Evolutionary conservation across 2,797 vertebrate genomes (phyloP).

Genomic region (Agapornis canus): DNA sequence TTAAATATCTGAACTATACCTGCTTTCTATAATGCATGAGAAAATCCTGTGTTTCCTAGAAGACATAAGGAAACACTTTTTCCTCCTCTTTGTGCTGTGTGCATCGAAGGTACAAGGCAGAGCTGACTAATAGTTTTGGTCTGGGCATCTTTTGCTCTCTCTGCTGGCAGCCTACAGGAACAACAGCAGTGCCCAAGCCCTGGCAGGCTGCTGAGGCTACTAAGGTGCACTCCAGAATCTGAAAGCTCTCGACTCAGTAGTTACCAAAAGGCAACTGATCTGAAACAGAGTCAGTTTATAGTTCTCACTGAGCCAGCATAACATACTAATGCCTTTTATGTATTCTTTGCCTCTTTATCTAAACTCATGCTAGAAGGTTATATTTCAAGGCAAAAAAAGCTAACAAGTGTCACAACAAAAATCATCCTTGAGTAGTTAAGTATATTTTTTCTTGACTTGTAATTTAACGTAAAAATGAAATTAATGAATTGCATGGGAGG

Average conservation of each 20-base stretch:
- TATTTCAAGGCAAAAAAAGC: not conserved
- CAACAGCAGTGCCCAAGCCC: not conserved
- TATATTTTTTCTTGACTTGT: not conserved
- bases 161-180: slow-evolving; percentile 26
- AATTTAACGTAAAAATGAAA: not conserved
- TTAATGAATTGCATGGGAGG: not conserved
- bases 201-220: not conserved
- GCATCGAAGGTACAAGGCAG: not conserved
- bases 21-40: not conserved
- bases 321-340: not conserved
- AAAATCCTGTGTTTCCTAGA: not conserved
- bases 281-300: not conserved
- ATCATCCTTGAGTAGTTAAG: not conserved
- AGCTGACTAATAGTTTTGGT: not conserved
- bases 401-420: not conserved
- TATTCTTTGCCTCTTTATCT: not conserved
- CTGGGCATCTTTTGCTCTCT: slow-evolving; percentile 29
- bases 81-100: not conserved
- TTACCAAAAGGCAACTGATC: not conserved
- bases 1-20: not conserved
- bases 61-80: not conserved
- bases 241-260: not conserved
- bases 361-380: not conserved
- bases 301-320: fast-evolving
- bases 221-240: not conserved